Base-by-base conservation (phyloP, 2,888 invertebrate genomes). In the Cinara cedri region DNA sequence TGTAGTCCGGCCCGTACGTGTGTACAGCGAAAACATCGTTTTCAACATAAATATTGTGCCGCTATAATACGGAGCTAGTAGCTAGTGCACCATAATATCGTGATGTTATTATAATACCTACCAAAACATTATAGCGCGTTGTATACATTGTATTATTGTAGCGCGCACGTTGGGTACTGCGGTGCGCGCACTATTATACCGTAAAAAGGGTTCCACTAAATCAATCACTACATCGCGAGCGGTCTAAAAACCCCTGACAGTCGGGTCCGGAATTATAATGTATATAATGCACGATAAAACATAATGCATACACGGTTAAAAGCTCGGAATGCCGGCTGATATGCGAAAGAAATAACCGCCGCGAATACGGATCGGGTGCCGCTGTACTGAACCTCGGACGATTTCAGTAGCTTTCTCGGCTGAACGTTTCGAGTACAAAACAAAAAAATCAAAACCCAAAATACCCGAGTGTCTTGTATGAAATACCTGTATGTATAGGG, bases 121-220 rank as follows among this genome's bases (percentile, higher is more conserved):
- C 42, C 55, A 72, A 57, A 72, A 57, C 57, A 72, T 44, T 24
- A 57, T 44, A 72, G n/a, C n/a, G n/a, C n/a, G n/a, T n/a, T n/a
- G n/a, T n/a, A n/a, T n/a, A n/a, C n/a, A n/a, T n/a, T n/a, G n/a
- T n/a, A n/a, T n/a, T n/a, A n/a, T n/a, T n/a, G n/a, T n/a, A n/a
- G n/a, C n/a, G 46, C 49, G 66, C 42, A 75, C 24, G 19, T 19
- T n/a, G 51, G 51, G n/a, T 14, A 51, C 51, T 51, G 51, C 14
- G 63, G 46, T 46, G 49, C 13, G 24, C 16, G 26, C 57, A 44
- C 42, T 49, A 51, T 51, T 51, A 19, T 54, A 19, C 10, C 9
- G 10, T 46, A 65, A 70, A 78, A 78, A 57, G 76, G 76, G 68
- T 78, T 34, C 44, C 68, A 70, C 76, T 78, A 78, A 78, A 78